Evolutionary conservation across 2,888 invertebrate genomes (phyloP), one percentile per base, ranked within the genome.

Genomic region (Ophion obscuratus): DNA sequence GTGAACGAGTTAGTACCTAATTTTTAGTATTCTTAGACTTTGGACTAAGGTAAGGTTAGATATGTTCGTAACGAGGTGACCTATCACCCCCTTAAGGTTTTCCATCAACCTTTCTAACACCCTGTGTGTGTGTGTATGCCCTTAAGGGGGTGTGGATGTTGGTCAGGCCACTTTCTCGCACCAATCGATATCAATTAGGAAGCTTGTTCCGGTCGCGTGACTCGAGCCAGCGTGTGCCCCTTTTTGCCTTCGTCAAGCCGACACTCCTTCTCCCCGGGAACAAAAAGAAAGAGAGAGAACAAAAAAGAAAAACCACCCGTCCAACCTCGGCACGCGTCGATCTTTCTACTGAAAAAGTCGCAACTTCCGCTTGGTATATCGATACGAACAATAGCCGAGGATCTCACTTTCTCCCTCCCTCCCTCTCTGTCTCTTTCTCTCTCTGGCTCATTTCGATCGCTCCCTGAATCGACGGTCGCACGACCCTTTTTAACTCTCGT

Each of bases 161-260:
- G 86, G 86, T 84, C 81, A 87, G 87, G 79, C 76, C 79, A 85
- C 78, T 81, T 81, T 82, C 73, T 78, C 79, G 84, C 80, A 62
- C 78, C 88, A 92, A 92, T 94, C 94, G 91, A 94, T 94, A 94
- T 93, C 94, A 94, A 94, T 94, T 94, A 94, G 94, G 93, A 92
- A 90, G 91, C 92, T 92, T 88, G 91, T 92, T 94, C 94, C 94
- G 93, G 93, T 92, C 94, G 92, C 94, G 94, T 94, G 94, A 88
- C 88, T 86, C 81, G 79, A 53, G 68, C 84, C 80, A 68, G 40
- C 85, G 66, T 20, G 47, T n/a, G 59, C 47, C 74, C 53, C 53
- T 53, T 53, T 53, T 73, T 70, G 67, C 44, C 74, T 67, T 67
- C 59, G 53, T 74, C 81, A 57, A 67, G 81, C 67, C 59, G 57